phyloP scores from a whole-genome alignment of 2,113 vertebrate species.

The Zosterops lateralis region DNA sequence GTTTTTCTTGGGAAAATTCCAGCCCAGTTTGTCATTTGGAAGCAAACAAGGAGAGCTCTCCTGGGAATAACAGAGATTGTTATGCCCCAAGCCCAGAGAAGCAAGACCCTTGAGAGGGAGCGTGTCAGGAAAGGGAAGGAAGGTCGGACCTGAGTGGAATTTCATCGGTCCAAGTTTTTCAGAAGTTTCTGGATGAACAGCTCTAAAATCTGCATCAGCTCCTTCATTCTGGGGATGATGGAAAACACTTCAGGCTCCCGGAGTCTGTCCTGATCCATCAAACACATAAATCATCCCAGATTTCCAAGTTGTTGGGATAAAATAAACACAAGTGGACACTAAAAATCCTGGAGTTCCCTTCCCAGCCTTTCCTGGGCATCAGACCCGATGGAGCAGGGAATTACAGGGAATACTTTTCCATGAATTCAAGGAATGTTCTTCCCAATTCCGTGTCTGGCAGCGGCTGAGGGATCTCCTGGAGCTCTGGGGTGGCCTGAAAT shows the following conservation, averaged over 20 bases:
- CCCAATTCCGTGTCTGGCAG: background rate
- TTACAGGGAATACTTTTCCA: background rate
- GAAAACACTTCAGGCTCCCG: background rate
- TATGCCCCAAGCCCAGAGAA: background rate
- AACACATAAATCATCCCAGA: background rate
- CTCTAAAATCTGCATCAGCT: background rate
- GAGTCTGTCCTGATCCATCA: background rate
- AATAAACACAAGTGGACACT: background rate
- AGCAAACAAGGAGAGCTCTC: background rate
- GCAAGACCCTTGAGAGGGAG: background rate
- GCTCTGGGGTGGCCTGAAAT: background rate
- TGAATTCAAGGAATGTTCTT: background rate
- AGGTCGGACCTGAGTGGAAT: background rate
- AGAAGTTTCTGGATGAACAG: background rate
- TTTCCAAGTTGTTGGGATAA: background rate
- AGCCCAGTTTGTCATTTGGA: background rate
- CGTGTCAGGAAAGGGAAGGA: background rate
- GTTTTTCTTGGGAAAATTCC: background rate
- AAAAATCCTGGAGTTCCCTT: background rate
- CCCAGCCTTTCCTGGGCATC: background rate
- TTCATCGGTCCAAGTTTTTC: background rate
- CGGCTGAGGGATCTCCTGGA: background rate
- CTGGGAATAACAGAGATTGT: background rate
- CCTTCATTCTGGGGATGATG: background rate
- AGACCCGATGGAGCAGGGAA: background rate